Percentiles rank a stretch among this genome's conserved stretches.
Conservation (phyloP, 1,140 invertebrate genomes). For the Drosophila sp. region DNA sequence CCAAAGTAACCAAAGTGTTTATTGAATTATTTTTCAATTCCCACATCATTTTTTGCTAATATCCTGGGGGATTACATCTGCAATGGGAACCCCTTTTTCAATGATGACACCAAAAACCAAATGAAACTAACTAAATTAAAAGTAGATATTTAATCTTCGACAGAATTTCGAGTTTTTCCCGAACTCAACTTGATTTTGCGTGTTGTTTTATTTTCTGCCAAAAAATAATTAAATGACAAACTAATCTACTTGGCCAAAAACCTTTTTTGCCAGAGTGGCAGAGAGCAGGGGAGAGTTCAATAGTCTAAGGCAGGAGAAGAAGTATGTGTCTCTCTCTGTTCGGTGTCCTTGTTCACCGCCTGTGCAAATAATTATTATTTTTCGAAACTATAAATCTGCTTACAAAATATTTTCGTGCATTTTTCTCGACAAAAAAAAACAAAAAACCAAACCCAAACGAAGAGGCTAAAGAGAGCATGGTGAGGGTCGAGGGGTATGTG, state of each 20-base stretch:
- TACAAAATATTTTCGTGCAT: conserved; percentile 74
- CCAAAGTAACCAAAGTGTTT: conserved; percentile 23
- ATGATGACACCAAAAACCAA: conserved; percentile 33
- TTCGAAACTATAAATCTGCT: conserved; percentile 77
- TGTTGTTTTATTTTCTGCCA: conserved; percentile 22
- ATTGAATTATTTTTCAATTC: conserved; percentile 53
- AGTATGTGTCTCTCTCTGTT: not conserved
- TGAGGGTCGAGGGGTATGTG: not conserved
- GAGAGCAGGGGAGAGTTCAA: not conserved
- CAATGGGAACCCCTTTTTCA: conserved; percentile 36
- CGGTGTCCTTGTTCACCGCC: conserved; percentile 54
- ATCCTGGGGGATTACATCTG: conserved; percentile 57
- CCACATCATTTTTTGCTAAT: conserved; percentile 32
- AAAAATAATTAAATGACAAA: conserved; percentile 80
- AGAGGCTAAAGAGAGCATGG: not conserved
- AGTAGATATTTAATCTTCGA: conserved; percentile 26
- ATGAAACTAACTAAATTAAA: conserved; percentile 76
- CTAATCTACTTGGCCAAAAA: conserved; percentile 56
- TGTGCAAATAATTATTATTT: conserved; percentile 79
- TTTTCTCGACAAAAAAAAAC: conserved; percentile 37
- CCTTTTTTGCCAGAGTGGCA: not conserved
- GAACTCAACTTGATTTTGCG: conserved; percentile 3
- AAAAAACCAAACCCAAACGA: conserved; percentile 30
- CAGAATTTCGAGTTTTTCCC: not conserved
- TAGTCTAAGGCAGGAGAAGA: not conserved